Evolutionary conservation across 2,888 invertebrate species (phyloP).

Genomic region (Drosophila rubida): DNA sequence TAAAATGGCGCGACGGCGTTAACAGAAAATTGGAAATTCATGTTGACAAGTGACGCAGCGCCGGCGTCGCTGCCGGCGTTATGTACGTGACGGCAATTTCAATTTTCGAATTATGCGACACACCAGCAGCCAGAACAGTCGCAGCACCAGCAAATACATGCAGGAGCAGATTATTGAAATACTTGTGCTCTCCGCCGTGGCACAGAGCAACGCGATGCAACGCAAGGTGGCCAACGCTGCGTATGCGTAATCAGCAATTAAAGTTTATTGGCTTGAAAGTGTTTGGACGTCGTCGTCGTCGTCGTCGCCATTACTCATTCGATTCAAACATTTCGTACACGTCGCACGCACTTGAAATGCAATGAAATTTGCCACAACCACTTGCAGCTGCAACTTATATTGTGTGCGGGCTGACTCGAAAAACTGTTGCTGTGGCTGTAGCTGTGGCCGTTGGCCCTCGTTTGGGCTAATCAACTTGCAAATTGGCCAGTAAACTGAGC

Average conservation of each 20-base stretch:
- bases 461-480: conserved; percentile 67
- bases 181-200: no score
- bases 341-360: conserved; percentile 14
- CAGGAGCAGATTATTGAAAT: conserved; percentile 56
- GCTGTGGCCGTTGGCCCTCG: not conserved
- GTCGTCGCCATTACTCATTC: conserved; percentile 17
- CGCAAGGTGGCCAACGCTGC: conserved; percentile 14
- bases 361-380: not conserved
- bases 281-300: no score
- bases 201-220: no score
- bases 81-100: conserved; percentile 72
- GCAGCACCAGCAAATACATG: conserved; percentile 1
- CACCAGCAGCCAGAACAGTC: conserved; percentile 10
- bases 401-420: conserved; percentile 5
- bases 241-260: conserved; percentile 71
- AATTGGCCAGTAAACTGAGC: conserved; percentile 63
- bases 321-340: not conserved
- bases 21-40: conserved; percentile 74
- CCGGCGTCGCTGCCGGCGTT: conserved; percentile 53
- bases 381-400: not conserved
- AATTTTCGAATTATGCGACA: conserved; percentile 64
- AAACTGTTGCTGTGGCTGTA: conserved; percentile 5
- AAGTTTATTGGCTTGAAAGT: conserved; percentile 64
- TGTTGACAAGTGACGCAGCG: conserved; percentile 73
- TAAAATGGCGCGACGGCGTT: conserved; percentile 35